A percentile compares a stretch with the other conserved stretches of the same genome.
phyloP scores from a whole-genome alignment of 2,888 invertebrate species.

The Apocheima hispidaria region DNA sequence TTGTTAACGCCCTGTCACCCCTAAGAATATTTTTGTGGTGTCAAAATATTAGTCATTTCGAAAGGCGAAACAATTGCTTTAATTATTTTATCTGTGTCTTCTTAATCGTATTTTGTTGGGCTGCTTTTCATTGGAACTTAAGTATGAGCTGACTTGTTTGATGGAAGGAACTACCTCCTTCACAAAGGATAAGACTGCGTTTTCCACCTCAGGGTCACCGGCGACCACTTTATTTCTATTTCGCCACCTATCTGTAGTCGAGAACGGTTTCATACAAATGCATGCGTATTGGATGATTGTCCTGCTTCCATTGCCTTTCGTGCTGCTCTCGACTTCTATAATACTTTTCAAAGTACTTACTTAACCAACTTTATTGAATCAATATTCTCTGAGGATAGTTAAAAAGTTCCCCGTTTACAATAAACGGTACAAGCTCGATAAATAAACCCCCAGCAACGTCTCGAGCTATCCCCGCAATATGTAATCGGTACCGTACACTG shows the following conservation, averaged over 20 bases:
- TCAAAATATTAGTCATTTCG: conserved; percentile 15
- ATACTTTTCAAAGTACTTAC: background rate
- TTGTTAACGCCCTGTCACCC: conserved; percentile 46
- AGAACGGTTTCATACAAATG: background rate
- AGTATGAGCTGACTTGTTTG: background rate
- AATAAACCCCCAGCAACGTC: conserved; percentile 23
- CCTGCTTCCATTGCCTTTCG: too few relatives aligned
- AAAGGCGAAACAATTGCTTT: conserved; percentile 1
- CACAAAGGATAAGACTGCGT: background rate
- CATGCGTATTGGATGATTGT: too few relatives aligned
- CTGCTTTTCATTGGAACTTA: background rate
- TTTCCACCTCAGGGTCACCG: background rate
- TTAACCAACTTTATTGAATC: background rate
- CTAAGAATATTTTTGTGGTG: conserved; percentile 20
- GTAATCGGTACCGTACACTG: conserved; percentile 57
- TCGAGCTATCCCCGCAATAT: conserved; percentile 40
- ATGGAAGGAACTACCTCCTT: background rate
- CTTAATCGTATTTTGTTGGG: conserved; percentile 3
- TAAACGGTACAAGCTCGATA: conserved; percentile 31
- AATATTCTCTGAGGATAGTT: conserved; percentile 7
- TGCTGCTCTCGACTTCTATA: background rate
- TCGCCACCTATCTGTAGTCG: background rate
- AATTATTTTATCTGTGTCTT: conserved; percentile 8
- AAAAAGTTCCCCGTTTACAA: conserved; percentile 8
- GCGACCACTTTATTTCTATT: background rate